Base-by-base conservation (phyloP, 2,797 vertebrate genomes). In the Amblyopsis hoosieri region DNA sequence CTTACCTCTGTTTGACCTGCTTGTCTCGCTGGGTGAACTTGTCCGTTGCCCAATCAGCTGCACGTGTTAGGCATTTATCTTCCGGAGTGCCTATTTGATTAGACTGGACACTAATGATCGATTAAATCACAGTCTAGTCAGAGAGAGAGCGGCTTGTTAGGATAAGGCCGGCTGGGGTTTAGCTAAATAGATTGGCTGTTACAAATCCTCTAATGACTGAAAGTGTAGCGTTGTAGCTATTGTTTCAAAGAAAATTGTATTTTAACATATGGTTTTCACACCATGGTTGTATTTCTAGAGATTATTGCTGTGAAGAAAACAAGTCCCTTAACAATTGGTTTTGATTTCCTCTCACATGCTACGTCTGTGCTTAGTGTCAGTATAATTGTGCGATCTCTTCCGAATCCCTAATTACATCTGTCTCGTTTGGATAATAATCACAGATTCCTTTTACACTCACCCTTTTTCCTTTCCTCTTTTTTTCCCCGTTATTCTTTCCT, bases 381-480 rank as follows among this genome's bases (percentile, higher is more conserved):
- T 69, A 67, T 84, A 87, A 92, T 90, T 89, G 84, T 84, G 78
- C 82, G 73, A 85, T 84, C 78, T 89, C 79, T 84, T 87, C 82
- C 51, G 68, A 84, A 87, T 88, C 82, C 80, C 80, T 91, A 90
- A 88, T 92, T 88, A 90, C 69, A 60, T 82, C 83, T 80, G 87
- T 89, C 85, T 86, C 77, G 62, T 91, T 86, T 87, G 80, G 82
- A 90, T 89, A 87, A 91, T 87, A 88, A 88, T 87, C 80, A 86
- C 60, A 7, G 70, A 84, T 85, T 91, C 80, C 70, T 89, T 90
- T 83, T 84, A 14, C 37, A 17, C 49, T 50, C 14, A 45, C 57
- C 53, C 58, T 60, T 45, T 59, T 15, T 56, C 12, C 13, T 66
- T 13, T 19, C 54, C 72, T 56, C 54, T 57, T 69, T 60, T 56